A percentile compares a stretch with the other conserved stretches of the same genome.
Conservation (phyloP, 2,888 invertebrate species). For the Epistrophella euchroma region DNA sequence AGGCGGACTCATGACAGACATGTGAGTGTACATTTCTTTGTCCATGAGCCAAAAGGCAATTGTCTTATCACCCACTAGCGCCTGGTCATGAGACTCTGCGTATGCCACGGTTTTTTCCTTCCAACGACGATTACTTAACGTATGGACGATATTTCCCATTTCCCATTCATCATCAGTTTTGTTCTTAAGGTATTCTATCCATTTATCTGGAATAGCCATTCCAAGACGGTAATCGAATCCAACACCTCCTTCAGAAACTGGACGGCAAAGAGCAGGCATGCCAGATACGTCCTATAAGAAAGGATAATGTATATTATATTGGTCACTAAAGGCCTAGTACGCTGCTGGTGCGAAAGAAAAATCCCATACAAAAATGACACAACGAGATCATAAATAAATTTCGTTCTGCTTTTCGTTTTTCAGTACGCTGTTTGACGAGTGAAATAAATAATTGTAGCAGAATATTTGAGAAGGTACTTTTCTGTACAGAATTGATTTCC, state of each 20-base stretch:
- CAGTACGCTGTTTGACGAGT: too few relatives aligned
- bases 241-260: constrained; percentile 95
- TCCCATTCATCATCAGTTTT: constrained; percentile 96
- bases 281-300: constrained; percentile 92
- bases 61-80: constrained; percentile 98
- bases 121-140: constrained; percentile 97
- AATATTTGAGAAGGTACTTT: too few relatives aligned
- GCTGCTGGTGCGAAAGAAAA: too few relatives aligned
- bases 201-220: constrained; percentile 99
- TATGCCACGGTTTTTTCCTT: constrained; percentile 98
- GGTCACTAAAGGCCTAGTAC: background rate
- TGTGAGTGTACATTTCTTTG: constrained; percentile 98
- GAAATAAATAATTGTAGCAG: too few relatives aligned
- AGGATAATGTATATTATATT: background rate
- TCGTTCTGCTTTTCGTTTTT: too few relatives aligned
- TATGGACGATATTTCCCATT: constrained; percentile 95
- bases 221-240: constrained; percentile 99
- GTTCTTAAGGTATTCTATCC: constrained; percentile 96
- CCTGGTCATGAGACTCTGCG: constrained; percentile 99
- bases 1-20: constrained; percentile 91
- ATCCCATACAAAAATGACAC: too few relatives aligned
- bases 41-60: constrained; percentile 99
- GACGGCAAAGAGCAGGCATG: constrained; percentile 98
- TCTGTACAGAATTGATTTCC: too few relatives aligned
- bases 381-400: too few relatives aligned